These are phyloP conservation scores for Canis aureus DNA, from an alignment of 2,113 vertebrate species.

Conservation along the genomic window DNA sequence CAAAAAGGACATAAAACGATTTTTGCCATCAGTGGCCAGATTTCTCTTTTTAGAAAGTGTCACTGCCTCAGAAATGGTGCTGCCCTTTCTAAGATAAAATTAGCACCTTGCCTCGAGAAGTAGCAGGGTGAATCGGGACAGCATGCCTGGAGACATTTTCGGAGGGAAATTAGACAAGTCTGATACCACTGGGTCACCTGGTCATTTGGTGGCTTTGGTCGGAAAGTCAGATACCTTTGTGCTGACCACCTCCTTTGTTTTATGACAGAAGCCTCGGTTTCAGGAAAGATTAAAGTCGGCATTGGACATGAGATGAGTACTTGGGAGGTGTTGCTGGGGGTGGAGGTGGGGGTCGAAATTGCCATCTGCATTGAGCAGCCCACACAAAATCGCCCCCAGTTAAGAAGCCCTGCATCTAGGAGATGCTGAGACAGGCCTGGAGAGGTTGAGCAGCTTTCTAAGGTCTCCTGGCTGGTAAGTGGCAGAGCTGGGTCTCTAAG, in stretches of 20 bases:
- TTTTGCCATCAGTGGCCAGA: neutral
- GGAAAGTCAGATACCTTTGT: neutral
- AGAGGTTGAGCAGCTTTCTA: neutral
- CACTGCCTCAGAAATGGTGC: neutral
- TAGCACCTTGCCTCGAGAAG: neutral
- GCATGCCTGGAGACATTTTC: neutral
- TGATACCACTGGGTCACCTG: neutral
- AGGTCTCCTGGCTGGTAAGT: neutral
- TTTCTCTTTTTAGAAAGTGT: constrained; percentile 23
- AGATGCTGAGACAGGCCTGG: neutral
- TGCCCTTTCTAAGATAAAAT: constrained; percentile 31
- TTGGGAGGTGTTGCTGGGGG: neutral
- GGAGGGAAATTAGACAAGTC: neutral
- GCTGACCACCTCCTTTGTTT: neutral
- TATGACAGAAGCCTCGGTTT: neutral
- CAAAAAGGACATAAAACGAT: neutral
- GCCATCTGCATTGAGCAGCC: neutral
- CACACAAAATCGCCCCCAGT: neutral
- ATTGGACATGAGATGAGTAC: neutral
- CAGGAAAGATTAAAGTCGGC: neutral
- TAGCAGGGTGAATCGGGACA: neutral
- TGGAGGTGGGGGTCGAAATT: neutral
- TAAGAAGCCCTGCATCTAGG: neutral
- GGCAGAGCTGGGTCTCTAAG: neutral
- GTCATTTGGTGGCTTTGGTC: neutral